phyloP scores from a whole-genome alignment of 2,113 vertebrate species.

The Dromaius novaehollandiae region DNA sequence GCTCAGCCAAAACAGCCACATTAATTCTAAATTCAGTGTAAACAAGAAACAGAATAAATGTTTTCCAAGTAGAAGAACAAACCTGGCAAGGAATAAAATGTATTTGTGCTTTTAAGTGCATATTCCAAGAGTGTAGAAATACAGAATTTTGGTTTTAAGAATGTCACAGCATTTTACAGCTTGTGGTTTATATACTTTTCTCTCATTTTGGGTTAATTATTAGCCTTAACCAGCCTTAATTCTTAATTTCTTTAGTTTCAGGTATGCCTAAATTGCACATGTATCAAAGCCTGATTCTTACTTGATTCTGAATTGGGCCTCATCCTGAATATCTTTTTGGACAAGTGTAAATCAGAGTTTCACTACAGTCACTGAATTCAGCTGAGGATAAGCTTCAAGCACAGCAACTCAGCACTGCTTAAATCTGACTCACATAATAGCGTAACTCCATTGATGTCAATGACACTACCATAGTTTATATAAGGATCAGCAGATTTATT shows the following conservation, averaged over 20 bases:
- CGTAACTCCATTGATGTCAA: neutral
- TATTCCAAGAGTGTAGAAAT: neutral
- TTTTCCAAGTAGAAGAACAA: constrained; percentile 35
- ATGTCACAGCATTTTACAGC: neutral
- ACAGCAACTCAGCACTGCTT: fast-evolving
- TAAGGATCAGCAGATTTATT: neutral
- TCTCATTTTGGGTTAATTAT: neutral
- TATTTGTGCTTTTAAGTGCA: neutral
- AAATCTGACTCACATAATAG: neutral
- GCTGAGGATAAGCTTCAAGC: neutral
- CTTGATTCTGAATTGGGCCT: neutral
- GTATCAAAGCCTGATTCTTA: neutral
- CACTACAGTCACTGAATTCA: neutral
- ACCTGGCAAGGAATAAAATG: constrained; percentile 26
- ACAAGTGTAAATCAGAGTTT: neutral
- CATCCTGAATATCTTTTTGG: neutral
- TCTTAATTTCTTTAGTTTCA: neutral
- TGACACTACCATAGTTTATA: neutral
- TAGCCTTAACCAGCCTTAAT: neutral
- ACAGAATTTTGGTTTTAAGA: neutral
- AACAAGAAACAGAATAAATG: constrained; percentile 49
- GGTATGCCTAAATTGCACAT: neutral
- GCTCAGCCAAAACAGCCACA: neutral
- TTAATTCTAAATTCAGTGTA: constrained; percentile 49
- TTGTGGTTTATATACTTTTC: neutral